A percentile compares a stretch with the other conserved stretches of the same genome.
Conservation (phyloP, 2,113 vertebrate species). For the Vidua chalybeata region DNA sequence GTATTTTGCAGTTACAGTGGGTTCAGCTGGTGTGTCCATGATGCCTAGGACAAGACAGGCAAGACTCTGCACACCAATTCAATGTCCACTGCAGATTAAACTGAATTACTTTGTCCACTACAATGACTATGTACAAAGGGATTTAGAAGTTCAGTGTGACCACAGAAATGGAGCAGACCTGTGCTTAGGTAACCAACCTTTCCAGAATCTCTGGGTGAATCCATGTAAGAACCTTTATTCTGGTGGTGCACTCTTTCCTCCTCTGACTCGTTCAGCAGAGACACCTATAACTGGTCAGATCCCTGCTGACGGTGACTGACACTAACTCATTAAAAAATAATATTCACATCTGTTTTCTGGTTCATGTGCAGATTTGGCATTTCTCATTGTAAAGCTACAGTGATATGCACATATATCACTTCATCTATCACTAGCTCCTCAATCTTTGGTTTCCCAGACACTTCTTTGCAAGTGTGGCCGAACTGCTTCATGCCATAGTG, state of each 20-base stretch:
- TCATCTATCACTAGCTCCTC: background rate
- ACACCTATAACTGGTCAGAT: background rate
- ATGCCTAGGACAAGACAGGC: background rate
- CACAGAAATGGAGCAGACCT: background rate
- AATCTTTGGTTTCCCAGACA: background rate
- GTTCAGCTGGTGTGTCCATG: background rate
- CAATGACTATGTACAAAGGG: background rate
- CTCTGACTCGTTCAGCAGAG: background rate
- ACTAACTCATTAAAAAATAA: accelerated
- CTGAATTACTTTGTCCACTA: background rate
- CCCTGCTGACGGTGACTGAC: background rate
- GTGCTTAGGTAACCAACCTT: background rate
- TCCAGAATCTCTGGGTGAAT: background rate
- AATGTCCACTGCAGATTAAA: background rate
- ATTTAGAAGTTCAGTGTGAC: background rate
- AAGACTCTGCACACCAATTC: background rate
- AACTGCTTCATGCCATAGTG: background rate
- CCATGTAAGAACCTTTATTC: background rate
- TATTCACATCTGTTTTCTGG: background rate
- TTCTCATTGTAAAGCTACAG: background rate
- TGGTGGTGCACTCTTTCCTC: background rate
- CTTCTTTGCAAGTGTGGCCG: background rate
- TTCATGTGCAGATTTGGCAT: background rate
- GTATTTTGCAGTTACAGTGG: background rate
- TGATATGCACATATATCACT: background rate